Evolutionary conservation across 2,888 invertebrate genomes (phyloP).

Genomic region (Therioaphis trifolii): DNA sequence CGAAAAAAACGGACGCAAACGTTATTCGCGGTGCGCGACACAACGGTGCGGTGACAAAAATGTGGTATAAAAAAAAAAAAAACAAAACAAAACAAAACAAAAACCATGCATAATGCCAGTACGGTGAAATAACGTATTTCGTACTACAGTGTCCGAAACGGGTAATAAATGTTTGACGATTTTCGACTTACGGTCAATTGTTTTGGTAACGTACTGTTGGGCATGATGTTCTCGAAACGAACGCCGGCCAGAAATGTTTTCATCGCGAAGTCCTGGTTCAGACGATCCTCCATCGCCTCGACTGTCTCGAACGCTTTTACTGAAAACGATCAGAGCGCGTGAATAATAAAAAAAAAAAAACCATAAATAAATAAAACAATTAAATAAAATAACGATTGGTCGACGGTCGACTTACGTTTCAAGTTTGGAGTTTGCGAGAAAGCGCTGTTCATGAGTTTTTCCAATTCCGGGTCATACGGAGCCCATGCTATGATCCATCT

Average conservation of each 20-base stretch:
- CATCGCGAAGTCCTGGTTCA: constrained; percentile 55
- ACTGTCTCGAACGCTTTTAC: constrained; percentile 48
- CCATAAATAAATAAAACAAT: neutral
- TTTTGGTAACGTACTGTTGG: constrained; percentile 48
- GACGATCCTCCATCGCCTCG: constrained; percentile 41
- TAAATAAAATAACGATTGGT: too few relatives aligned
- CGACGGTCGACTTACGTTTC: constrained; percentile 29
- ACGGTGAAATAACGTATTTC: too few relatives aligned
- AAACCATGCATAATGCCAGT: too few relatives aligned
- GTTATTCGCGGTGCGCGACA: neutral
- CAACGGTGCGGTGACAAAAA: too few relatives aligned
- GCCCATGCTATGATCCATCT: constrained; percentile 65
- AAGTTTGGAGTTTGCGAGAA: constrained; percentile 13
- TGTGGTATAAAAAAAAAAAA: too few relatives aligned
- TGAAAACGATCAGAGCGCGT: neutral
- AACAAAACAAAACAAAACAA: too few relatives aligned
- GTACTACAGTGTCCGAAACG: too few relatives aligned
- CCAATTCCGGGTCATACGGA: constrained; percentile 64
- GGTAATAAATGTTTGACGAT: neutral
- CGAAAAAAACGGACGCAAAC: neutral
- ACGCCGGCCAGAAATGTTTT: constrained; percentile 60
- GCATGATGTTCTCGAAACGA: constrained; percentile 52
- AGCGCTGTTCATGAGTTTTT: constrained; percentile 61
- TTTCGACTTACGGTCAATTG: constrained; percentile 40
- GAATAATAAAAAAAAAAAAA: neutral